Base-by-base conservation (phyloP, 1,140 invertebrate species). In the Neuroterus valhalla region DNA sequence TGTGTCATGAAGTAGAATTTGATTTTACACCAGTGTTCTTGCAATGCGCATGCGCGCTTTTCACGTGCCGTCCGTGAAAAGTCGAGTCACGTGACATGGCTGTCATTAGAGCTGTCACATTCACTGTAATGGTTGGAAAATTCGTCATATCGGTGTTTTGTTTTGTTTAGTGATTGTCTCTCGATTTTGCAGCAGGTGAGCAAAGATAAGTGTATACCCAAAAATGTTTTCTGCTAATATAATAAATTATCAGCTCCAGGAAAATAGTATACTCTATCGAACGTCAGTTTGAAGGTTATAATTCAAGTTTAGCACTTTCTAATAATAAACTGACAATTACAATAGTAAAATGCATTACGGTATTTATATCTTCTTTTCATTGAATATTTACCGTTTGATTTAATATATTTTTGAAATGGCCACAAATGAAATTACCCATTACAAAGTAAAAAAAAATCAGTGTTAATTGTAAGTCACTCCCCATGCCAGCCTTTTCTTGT, bases 61-160 rank as follows among this genome's bases (percentile, higher is more conserved):
- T 21, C 21, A 42, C 71, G 45, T 68, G 72, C 71, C 62, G 55
- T 19, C 71, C 62, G 55, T 19, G 26, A 1, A 14, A 2, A 14
- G 23, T 66, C 15, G 23, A 77, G 67, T 80, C 67, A 78, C 72
- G 76, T 79, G 71, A 71, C 78, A 68, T 74, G 75, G 73, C 72
- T 76, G 43, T 15, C 17, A n/a, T 3, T 6, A 62, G 15, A 26
- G 26, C 66, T 75, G 68, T 79, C 68, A 75, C n/a, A 15, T 50
- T 50, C 48, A 12, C 4, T 75, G 48, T 38, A 21, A 76, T 67
- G 52, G 26, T 66, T 52, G 46, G n/a, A 71, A 55, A 75, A 50
- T 75, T 68, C 43, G 42, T 55, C 66, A 70, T 76, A 62, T 68
- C 68, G 70, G 38, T 68, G 48, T 19, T n/a, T 55, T 69, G 55